These are phyloP conservation scores for Pristionchus exspectatus DNA, from an alignment of 2,888 invertebrate genomes.

Conservation along the genomic window DNA sequence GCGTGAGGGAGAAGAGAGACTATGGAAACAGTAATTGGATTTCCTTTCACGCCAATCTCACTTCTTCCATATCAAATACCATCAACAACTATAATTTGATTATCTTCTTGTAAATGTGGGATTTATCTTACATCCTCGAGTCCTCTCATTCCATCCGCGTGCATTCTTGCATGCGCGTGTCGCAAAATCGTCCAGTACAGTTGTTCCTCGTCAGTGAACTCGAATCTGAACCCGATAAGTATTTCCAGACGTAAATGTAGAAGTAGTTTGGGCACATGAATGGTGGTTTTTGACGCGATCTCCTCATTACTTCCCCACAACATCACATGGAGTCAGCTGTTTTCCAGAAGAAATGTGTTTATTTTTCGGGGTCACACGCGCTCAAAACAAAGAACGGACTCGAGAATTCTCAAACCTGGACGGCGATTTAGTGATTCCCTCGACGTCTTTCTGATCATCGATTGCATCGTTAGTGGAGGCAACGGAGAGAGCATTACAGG, in stretches of 20 bases:
- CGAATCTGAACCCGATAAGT: constrained; percentile 82
- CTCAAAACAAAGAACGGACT: neutral
- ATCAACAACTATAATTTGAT: neutral
- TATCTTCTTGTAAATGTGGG: too few species aligned
- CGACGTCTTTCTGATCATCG: constrained; percentile 55
- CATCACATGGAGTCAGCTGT: too few species aligned
- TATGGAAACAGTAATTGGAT: too few species aligned
- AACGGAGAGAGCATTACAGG: constrained; percentile 87
- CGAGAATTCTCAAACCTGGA: constrained; percentile 60
- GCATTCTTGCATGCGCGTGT: constrained; percentile 71
- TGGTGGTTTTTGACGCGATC: neutral
- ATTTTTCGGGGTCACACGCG: neutral
- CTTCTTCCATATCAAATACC: too few species aligned
- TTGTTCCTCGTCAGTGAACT: constrained; percentile 87
- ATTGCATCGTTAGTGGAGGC: constrained; percentile 58
- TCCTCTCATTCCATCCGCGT: constrained; percentile 66
- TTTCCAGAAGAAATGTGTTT: neutral
- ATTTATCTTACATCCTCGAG: constrained; percentile 67
- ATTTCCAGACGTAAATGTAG: neutral
- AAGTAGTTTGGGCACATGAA: neutral
- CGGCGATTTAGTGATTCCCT: constrained; percentile 70
- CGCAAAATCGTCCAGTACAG: constrained; percentile 86
- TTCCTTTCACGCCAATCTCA: too few species aligned
- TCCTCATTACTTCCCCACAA: too few species aligned
- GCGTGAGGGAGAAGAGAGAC: too few species aligned